phyloP scores from a whole-genome alignment of 1,140 invertebrate genomes.

The Notospermus geniculatus region DNA sequence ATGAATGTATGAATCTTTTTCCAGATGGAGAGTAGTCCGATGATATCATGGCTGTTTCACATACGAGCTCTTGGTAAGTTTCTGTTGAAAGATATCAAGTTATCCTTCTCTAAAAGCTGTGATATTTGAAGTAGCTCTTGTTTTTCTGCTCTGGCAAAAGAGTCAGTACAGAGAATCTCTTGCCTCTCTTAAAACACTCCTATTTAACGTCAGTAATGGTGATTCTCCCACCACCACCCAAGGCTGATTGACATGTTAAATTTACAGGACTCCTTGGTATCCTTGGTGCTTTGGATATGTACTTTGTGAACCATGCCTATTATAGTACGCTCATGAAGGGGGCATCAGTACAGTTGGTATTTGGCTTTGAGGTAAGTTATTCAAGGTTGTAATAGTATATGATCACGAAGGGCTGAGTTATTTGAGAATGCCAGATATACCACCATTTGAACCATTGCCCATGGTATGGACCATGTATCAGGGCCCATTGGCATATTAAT shows the following conservation, averaged over 20 bases:
- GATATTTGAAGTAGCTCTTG: too few relatives aligned
- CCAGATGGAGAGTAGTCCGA: constrained; percentile 97
- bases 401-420: too few relatives aligned
- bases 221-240: too few relatives aligned
- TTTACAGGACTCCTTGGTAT: constrained; percentile 70
- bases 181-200: too few relatives aligned
- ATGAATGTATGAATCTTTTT: constrained; percentile 16
- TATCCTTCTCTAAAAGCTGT: neutral
- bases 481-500: too few relatives aligned
- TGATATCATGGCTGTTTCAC: constrained; percentile 95
- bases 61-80: constrained; percentile 79
- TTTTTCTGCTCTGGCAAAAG: too few relatives aligned
- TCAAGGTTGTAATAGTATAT: constrained; percentile 6
- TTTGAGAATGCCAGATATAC: too few relatives aligned
- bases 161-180: too few relatives aligned
- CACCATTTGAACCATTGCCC: too few relatives aligned
- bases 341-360: constrained; percentile 96
- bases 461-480: too few relatives aligned
- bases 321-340: constrained; percentile 91
- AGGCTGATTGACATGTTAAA: constrained; percentile 10
- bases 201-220: too few relatives aligned
- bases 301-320: constrained; percentile 93
- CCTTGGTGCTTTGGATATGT: constrained; percentile 78
- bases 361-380: constrained; percentile 84
- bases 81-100: neutral